Conservation (phyloP, 2,113 vertebrate genomes). For the Circaetus gallicus region DNA sequence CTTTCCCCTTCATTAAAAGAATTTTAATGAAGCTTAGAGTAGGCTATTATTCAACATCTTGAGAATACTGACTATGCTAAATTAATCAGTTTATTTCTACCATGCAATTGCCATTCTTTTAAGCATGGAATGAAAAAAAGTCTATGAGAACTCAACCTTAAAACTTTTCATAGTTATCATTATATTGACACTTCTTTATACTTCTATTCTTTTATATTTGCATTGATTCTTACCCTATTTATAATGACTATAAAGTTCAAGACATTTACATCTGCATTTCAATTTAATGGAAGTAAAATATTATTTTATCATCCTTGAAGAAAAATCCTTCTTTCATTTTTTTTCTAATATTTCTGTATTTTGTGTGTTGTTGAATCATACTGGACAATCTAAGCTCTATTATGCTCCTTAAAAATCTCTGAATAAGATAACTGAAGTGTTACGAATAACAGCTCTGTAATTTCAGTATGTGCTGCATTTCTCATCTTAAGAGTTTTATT, state of each 20-base stretch:
- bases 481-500: constrained; percentile 58
- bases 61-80: background rate
- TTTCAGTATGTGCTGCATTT: constrained; percentile 52
- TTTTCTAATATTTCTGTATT: background rate
- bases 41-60: background rate
- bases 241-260: background rate
- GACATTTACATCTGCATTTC: background rate
- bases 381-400: background rate
- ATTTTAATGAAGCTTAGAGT: background rate
- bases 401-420: constrained; percentile 32
- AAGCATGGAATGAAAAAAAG: background rate
- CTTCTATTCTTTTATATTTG: background rate
- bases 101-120: background rate
- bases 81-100: background rate
- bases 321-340: background rate
- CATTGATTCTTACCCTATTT: background rate
- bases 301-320: background rate
- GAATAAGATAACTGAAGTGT: constrained; percentile 43
- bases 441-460: constrained; percentile 33
- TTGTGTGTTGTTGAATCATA: background rate
- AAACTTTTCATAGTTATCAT: background rate
- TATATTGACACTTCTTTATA: background rate
- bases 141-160: background rate
- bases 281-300: background rate
- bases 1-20: background rate